Conservation (phyloP, 1,140 invertebrate species). For the Adoxophyes honmai region DNA sequence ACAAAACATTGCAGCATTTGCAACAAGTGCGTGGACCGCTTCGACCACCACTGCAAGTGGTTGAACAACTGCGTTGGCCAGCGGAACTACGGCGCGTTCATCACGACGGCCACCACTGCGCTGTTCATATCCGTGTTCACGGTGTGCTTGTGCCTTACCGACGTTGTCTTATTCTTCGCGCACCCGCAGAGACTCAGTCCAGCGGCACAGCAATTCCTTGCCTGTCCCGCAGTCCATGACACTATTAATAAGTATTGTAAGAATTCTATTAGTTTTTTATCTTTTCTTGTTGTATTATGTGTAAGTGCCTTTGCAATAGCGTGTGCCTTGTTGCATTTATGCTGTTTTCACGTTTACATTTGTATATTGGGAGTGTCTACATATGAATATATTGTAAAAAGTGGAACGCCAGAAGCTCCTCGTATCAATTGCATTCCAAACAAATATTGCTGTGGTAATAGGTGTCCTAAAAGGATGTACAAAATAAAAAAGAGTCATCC, state of each 20-base stretch:
- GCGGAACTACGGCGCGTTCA: conserved; percentile 93
- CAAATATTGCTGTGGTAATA: conserved; percentile 21
- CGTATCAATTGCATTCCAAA: conserved; percentile 14
- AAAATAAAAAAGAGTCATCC: conserved; percentile 16
- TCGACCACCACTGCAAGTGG: conserved; percentile 99
- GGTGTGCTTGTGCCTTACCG: conserved; percentile 81
- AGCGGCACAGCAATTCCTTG: conserved; percentile 61
- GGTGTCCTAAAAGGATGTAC: conserved; percentile 23
- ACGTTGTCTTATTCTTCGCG: conserved; percentile 81
- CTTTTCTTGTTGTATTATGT: conserved; percentile 81
- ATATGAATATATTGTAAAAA: conserved; percentile 87
- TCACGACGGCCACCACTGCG: conserved; percentile 91
- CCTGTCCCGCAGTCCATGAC: conserved; percentile 36
- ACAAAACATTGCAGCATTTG: conserved; percentile 98
- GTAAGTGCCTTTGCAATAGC: conserved; percentile 86
- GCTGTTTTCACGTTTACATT: conserved; percentile 94
- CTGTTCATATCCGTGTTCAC: conserved; percentile 85
- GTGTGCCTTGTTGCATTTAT: conserved; percentile 90
- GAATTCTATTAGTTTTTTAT: conserved; percentile 77
- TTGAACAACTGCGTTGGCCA: conserved; percentile 96
- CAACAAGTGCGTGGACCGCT: conserved; percentile 96
- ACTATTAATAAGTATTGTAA: conserved; percentile 45
- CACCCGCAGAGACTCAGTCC: conserved; percentile 76
- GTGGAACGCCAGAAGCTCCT: conserved; percentile 14
- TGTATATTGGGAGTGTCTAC: conserved; percentile 90